Evolutionary conservation across 2,888 invertebrate species (phyloP).

Genomic region (Strigamia maritima): DNA sequence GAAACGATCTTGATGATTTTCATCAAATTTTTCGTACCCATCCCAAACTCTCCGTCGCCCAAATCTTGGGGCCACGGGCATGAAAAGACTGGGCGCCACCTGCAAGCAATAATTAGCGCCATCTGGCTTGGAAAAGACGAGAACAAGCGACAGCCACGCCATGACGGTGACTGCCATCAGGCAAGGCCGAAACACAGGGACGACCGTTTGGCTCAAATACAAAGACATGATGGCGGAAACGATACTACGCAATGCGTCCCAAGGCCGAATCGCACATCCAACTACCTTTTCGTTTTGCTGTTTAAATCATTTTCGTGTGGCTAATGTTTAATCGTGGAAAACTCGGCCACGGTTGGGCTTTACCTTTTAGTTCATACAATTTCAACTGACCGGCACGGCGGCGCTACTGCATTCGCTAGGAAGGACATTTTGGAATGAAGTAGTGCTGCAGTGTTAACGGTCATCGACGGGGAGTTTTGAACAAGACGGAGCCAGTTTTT

Average conservation of each 20-base stretch:
- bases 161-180: slow-evolving; percentile 11
- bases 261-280: not conserved
- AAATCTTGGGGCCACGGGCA: not conserved
- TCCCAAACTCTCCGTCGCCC: not conserved
- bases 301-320: not conserved
- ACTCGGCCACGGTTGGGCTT: not conserved
- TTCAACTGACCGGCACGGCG: slow-evolving; percentile 38
- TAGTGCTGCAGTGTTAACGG: not conserved
- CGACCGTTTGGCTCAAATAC: not conserved
- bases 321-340: not conserved
- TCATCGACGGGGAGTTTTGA: not conserved
- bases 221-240: slow-evolving; percentile 19
- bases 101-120: slow-evolving; percentile 39
- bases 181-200: not conserved
- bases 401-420: slow-evolving; percentile 31
- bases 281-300: not conserved
- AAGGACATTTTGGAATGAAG: not conserved
- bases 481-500: not conserved
- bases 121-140: slow-evolving; percentile 15
- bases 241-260: slow-evolving; percentile 15
- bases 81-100: slow-evolving; percentile 31
- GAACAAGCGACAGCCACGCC: slow-evolving; percentile 32
- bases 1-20: not conserved
- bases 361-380: slow-evolving; percentile 25
- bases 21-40: slow-evolving; percentile 6